These are phyloP conservation scores for Zosterops hypoxanthus DNA, from an alignment of 2,113 vertebrate species.

Conservation along the genomic window DNA sequence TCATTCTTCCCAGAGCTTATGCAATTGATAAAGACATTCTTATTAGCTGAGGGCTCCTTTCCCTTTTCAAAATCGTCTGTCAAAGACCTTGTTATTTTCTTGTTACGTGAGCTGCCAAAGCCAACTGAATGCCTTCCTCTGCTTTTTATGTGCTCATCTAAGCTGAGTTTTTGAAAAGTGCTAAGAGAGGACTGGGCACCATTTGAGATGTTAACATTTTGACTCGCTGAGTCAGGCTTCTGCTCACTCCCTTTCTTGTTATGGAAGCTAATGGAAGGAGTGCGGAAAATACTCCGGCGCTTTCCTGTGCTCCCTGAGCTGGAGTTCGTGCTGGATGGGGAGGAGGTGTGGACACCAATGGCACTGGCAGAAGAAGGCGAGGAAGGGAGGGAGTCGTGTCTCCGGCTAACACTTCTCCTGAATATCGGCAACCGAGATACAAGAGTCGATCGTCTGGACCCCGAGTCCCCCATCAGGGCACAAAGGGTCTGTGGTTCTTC, in stretches of 20 bases:
- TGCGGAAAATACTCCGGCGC: slow-evolving; percentile 90
- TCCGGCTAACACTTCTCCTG: slow-evolving; percentile 87
- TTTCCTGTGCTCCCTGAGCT: slow-evolving; percentile 96
- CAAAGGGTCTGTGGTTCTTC: not conserved
- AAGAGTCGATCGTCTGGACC: slow-evolving; percentile 88
- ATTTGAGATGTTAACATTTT: slow-evolving; percentile 81
- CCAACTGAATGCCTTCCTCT: slow-evolving; percentile 87
- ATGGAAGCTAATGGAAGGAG: slow-evolving; percentile 91
- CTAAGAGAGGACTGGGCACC: slow-evolving; percentile 74
- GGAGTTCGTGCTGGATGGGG: slow-evolving; percentile 96
- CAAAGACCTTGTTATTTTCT: slow-evolving; percentile 92
- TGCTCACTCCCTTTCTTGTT: slow-evolving; percentile 83
- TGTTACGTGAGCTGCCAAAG: slow-evolving; percentile 85
- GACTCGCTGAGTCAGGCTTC: slow-evolving; percentile 70
- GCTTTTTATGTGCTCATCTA: slow-evolving; percentile 77
- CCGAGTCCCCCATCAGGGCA: slow-evolving; percentile 91
- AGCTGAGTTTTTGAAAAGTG: slow-evolving; percentile 66
- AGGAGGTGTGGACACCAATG: slow-evolving; percentile 89
- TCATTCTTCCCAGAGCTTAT: slow-evolving; percentile 91
- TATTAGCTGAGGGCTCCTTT: slow-evolving; percentile 80
- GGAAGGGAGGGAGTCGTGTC: slow-evolving; percentile 93
- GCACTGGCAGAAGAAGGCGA: slow-evolving; percentile 90
- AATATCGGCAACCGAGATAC: slow-evolving; percentile 98
- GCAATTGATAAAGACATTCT: slow-evolving; percentile 95
- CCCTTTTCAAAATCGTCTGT: slow-evolving; percentile 92